phyloP scores from a whole-genome alignment of 2,113 vertebrate species.

The Okapia johnstoni region DNA sequence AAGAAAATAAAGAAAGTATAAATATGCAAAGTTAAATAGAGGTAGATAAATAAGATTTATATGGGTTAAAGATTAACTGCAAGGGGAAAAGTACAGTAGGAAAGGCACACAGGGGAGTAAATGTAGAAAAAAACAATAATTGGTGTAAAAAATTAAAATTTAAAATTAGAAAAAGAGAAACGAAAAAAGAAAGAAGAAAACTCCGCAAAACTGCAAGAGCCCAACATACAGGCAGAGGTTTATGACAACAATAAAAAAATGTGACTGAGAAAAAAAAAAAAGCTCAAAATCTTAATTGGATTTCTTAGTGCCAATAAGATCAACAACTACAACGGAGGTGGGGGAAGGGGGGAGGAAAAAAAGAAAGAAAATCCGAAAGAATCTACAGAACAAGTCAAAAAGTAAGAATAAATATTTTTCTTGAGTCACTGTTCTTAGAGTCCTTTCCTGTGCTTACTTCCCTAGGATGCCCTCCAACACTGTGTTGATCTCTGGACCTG shows the following conservation, averaged over 20 bases:
- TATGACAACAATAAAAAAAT: neutral
- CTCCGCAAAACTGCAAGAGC: neutral
- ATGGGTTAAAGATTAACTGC: neutral
- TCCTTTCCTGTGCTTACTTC: neutral
- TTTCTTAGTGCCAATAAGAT: neutral
- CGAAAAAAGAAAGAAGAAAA: neutral
- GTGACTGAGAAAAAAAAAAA: neutral
- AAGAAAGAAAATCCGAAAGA: neutral
- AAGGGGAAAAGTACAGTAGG: neutral
- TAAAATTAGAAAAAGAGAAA: neutral
- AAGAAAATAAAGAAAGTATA: neutral
- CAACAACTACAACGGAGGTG: fast-evolving
- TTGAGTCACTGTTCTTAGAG: neutral
- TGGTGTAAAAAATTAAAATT: neutral
- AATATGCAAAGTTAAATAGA: neutral
- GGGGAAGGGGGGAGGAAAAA: no score
- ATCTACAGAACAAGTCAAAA: neutral
- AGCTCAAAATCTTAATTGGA: neutral
- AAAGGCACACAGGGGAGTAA: neutral
- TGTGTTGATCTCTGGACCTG: neutral
- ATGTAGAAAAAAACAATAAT: neutral
- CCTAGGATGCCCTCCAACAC: neutral
- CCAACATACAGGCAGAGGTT: neutral
- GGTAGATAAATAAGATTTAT: neutral
- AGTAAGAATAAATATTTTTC: neutral